Evolutionary conservation across 2,113 vertebrate genomes (phyloP).

Genomic region (Cygnus buccinator): DNA sequence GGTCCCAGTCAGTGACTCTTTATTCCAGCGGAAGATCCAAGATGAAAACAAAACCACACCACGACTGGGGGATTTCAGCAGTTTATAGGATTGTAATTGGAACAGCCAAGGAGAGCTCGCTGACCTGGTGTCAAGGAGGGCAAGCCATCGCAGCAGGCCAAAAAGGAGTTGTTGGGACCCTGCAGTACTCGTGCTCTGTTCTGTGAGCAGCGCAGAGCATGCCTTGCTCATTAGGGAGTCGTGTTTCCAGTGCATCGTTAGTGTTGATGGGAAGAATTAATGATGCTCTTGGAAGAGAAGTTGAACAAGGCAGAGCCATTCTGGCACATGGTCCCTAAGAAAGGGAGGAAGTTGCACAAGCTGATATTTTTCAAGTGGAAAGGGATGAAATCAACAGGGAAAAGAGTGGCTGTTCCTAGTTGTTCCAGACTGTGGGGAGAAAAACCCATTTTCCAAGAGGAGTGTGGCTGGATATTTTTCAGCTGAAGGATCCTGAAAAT

Average conservation of each 20-base stretch:
- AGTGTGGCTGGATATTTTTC: not conserved
- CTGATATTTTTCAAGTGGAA: conserved; percentile 12
- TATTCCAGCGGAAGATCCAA: not conserved
- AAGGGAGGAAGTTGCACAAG: not conserved
- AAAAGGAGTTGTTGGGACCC: not conserved
- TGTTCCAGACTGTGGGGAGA: not conserved
- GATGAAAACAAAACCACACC: not conserved
- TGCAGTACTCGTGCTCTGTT: not conserved
- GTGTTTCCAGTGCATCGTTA: not conserved
- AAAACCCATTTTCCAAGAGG: not conserved
- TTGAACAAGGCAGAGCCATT: not conserved
- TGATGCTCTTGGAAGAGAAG: not conserved
- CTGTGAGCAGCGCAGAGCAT: not conserved
- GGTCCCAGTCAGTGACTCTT: not conserved
- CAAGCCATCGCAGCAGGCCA: not conserved
- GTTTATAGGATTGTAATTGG: not conserved
- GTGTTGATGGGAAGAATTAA: not conserved
- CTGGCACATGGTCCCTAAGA: not conserved
- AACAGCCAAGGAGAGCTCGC: not conserved
- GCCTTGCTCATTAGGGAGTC: not conserved
- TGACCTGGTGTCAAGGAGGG: not conserved
- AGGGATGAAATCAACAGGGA: not conserved
- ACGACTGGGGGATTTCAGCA: not conserved
- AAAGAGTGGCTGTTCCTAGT: conserved; percentile 16
- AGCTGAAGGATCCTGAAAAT: not conserved